Percentiles rank a stretch among this genome's conserved stretches.
phyloP scores from a whole-genome alignment of 2,797 vertebrate species.

The Todus mexicanus region DNA sequence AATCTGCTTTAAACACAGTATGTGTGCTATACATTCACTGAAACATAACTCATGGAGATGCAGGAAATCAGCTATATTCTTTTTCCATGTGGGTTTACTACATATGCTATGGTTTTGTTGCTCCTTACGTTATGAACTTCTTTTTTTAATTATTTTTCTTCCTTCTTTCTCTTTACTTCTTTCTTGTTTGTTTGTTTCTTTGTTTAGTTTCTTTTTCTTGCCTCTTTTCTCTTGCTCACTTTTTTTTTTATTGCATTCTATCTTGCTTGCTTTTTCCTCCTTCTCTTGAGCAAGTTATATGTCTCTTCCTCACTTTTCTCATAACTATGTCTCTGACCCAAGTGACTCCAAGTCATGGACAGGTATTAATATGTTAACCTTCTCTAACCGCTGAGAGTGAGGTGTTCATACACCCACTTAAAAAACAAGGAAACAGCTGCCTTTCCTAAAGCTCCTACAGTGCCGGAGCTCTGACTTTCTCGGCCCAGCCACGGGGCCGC shows the following conservation, averaged over 20 bases:
- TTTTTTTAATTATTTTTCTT: not conserved
- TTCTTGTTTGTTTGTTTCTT: not conserved
- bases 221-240: not conserved
- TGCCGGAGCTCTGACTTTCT: not conserved
- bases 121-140: not conserved
- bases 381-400: not conserved
- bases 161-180: not conserved
- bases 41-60: constrained; percentile 49
- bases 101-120: constrained; percentile 12
- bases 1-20: constrained; percentile 58
- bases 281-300: not conserved
- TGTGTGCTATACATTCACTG: constrained; percentile 44
- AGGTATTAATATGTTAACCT: not conserved
- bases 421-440: not conserved
- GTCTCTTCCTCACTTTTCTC: not conserved
- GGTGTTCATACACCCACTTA: not conserved
- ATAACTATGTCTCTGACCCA: not conserved
- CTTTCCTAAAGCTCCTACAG: not conserved
- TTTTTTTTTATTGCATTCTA: not conserved
- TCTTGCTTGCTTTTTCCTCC: not conserved
- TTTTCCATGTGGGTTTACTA: constrained; percentile 48
- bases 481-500: not conserved
- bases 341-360: not conserved
- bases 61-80: constrained; percentile 54
- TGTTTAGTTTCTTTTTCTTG: not conserved